A percentile compares a stretch with the other conserved stretches of the same genome.
These are phyloP conservation scores for Rhineura floridana DNA, from an alignment of 2,113 vertebrate genomes.

Conservation along the genomic window DNA sequence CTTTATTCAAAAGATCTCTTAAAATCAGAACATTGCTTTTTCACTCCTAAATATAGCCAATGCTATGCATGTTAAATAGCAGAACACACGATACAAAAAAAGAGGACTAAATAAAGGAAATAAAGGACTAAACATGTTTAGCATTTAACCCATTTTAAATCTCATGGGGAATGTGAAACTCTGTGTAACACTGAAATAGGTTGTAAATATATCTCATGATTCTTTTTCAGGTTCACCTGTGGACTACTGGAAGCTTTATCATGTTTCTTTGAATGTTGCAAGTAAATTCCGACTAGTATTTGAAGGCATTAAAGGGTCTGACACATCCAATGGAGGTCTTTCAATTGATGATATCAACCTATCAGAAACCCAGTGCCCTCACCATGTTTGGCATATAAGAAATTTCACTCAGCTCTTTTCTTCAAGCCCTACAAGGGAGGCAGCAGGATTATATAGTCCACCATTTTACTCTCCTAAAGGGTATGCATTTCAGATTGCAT, in stretches of 20 bases:
- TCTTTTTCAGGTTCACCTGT: conserved; percentile 71
- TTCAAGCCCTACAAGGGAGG: conserved; percentile 46
- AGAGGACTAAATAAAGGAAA: background rate
- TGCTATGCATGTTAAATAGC: background rate
- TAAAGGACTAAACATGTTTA: background rate
- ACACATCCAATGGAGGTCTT: conserved; percentile 78
- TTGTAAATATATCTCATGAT: background rate
- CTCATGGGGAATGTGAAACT: background rate
- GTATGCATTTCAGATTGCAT: conserved; percentile 86
- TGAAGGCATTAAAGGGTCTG: conserved; percentile 75
- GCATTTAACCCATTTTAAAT: background rate
- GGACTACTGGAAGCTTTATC: conserved; percentile 86
- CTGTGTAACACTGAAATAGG: accelerated
- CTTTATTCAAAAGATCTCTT: background rate
- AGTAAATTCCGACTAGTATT: conserved; percentile 88
- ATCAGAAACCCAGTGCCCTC: conserved; percentile 89
- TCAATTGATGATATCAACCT: conserved; percentile 95
- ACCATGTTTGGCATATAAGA: conserved; percentile 86
- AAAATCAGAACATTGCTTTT: background rate
- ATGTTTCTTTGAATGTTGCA: conserved; percentile 78
- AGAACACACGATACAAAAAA: background rate
- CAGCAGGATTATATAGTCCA: conserved; percentile 78
- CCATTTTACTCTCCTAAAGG: conserved; percentile 85
- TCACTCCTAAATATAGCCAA: background rate
- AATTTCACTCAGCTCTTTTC: conserved; percentile 82